Conservation (phyloP, 2,113 vertebrate species). For the Seriola quinqueradiata region DNA sequence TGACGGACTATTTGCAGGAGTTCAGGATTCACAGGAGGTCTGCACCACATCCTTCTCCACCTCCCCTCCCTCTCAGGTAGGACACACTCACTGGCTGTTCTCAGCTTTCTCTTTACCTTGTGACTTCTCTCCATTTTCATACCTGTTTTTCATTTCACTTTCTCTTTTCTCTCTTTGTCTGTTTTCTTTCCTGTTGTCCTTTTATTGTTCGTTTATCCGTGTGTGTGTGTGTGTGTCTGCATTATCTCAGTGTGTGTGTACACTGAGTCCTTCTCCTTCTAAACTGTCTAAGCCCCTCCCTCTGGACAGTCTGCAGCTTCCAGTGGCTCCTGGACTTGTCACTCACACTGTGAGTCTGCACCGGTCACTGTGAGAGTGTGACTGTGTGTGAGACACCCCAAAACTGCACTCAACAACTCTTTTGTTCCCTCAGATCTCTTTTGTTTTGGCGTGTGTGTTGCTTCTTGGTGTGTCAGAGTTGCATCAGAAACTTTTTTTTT, state of each 20-base stretch:
- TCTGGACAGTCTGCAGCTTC: slow-evolving; percentile 77
- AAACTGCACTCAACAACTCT: neutral
- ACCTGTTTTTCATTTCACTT: slow-evolving; percentile 57
- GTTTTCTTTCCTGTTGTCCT: slow-evolving; percentile 39
- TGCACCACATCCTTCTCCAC: slow-evolving; percentile 99
- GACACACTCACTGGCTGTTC: neutral
- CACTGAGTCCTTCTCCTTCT: slow-evolving; percentile 79
- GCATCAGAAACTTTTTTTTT: neutral
- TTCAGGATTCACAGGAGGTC: slow-evolving; percentile 98
- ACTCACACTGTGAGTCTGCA: slow-evolving; percentile 80
- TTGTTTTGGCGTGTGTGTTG: slow-evolving; percentile 42
- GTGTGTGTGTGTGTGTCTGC: neutral
- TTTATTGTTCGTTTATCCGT: slow-evolving; percentile 13
- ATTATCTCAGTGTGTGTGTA: slow-evolving; percentile 76
- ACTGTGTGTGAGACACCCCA: slow-evolving; percentile 36
- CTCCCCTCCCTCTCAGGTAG: slow-evolving; percentile 97
- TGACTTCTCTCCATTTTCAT: slow-evolving; percentile 49
- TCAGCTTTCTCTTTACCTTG: slow-evolving; percentile 12
- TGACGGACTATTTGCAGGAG: slow-evolving; percentile 85
- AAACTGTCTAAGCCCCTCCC: slow-evolving; percentile 80
- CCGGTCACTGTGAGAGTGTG: slow-evolving; percentile 35
- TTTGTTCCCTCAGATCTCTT: neutral
- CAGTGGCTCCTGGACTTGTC: slow-evolving; percentile 78
- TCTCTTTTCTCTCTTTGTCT: slow-evolving; percentile 50
- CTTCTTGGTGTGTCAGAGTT: neutral